A percentile compares a stretch with the other conserved stretches of the same genome.
Conservation (phyloP, 2,797 vertebrate species). For the Podarcis siculus region DNA sequence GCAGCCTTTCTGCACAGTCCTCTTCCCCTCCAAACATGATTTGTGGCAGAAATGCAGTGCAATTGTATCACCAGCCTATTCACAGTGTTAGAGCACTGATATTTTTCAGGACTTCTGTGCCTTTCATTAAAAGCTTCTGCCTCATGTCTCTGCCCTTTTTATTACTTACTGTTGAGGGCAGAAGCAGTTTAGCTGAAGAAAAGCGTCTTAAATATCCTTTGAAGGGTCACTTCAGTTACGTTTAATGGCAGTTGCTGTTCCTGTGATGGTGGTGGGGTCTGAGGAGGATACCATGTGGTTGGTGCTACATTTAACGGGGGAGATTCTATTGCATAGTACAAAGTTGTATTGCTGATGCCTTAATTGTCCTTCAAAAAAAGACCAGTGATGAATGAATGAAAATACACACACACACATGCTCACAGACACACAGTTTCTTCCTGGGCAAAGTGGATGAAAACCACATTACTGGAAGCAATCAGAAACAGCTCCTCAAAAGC, state of each 20-base stretch:
- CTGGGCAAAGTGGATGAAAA: neutral
- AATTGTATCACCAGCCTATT: neutral
- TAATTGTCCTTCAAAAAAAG: neutral
- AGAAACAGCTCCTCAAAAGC: neutral
- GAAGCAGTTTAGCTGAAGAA: neutral
- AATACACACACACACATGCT: no score
- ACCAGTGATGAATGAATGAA: neutral
- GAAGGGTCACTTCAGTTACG: neutral
- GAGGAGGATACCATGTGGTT: neutral
- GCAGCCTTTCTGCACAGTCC: neutral
- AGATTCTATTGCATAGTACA: rapidly evolving
- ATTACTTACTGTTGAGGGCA: neutral
- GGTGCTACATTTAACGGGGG: neutral
- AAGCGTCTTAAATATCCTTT: no score
- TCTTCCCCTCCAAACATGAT: neutral
- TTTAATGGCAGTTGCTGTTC: neutral
- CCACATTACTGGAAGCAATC: neutral
- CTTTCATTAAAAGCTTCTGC: neutral
- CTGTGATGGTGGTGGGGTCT: neutral
- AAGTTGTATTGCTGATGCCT: rapidly evolving
- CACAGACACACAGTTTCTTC: neutral
- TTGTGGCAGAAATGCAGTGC: neutral
- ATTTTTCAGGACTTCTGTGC: neutral
- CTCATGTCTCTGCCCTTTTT: neutral
- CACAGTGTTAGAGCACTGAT: neutral